phyloP scores from a whole-genome alignment of 2,888 invertebrate species.

The Proisotoma minuta region DNA sequence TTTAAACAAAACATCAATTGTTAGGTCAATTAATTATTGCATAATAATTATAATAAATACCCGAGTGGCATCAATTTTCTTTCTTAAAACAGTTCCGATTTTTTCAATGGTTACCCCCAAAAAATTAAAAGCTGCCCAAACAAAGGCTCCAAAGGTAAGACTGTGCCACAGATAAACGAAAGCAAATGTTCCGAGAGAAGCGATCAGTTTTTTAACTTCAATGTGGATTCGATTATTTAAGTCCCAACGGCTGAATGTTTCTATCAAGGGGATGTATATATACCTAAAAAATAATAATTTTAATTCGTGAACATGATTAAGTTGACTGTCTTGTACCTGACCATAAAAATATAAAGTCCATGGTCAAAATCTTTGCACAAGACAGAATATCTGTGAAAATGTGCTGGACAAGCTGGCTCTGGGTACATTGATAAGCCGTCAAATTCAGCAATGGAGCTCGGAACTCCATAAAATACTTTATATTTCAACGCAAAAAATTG shows the following conservation, averaged over 20 bases:
- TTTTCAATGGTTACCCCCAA: conserved; percentile 70
- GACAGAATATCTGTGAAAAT: conserved; percentile 86
- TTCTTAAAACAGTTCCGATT: conserved; percentile 50
- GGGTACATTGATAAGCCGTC: conserved; percentile 63
- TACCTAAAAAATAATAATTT: no score
- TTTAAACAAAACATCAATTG: conserved; percentile 7
- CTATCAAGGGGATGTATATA: conserved; percentile 68
- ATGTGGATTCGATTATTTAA: conserved; percentile 14
- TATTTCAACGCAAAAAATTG: conserved; percentile 90
- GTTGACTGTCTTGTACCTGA: no score
- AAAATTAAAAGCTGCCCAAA: conserved; percentile 86
- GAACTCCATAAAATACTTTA: conserved; percentile 78
- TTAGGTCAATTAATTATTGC: background rate
- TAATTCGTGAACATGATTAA: no score
- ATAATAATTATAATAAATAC: conserved; percentile 3
- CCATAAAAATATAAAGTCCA: conserved; percentile 85
- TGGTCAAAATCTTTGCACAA: conserved; percentile 97
- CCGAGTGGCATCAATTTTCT: conserved; percentile 38
- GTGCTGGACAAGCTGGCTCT: conserved; percentile 79
- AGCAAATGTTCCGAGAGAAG: conserved; percentile 69
- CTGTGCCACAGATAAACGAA: conserved; percentile 93
- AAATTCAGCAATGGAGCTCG: conserved; percentile 64
- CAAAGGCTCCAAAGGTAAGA: conserved; percentile 66
- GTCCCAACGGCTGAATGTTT: conserved; percentile 48
- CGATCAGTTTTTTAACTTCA: conserved; percentile 59